Base-by-base conservation (phyloP, 1,140 invertebrate species). In the Camponotus pennsylvanicus region DNA sequence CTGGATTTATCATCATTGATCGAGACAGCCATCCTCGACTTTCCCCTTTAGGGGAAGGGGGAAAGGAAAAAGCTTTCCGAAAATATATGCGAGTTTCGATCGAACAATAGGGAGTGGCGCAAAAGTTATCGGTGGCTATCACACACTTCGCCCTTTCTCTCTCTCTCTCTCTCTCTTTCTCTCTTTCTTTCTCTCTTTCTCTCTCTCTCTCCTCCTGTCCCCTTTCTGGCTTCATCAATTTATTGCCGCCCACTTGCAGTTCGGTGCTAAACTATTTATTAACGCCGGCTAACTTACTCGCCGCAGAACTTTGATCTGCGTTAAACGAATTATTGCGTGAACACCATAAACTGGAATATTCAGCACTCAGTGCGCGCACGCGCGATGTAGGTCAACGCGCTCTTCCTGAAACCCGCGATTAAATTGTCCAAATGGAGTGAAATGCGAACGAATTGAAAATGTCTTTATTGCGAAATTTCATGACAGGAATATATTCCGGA, bases 251-350 rank as follows among this genome's bases (percentile, higher is more conserved):
- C 73, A 78, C 49, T 84, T 42, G 59, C 49, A 76, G 70, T 66
- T 66, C 73, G 61, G 75, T 66, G 88, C 85, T 88, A 55, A 86
- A 80, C 88, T 80, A 86, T 85, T 89, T 89, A 89, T 89, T 84
- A 71, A 88, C 49, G 63, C 49, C 63, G 27, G 32, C 55, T 57
- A 76, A 75, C 76, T 88, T 67, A 45, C 64, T 59, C 55, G 45
- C 73, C 70, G 2, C n/a, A 67, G 57, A 85, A 85, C 82, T 85
- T 85, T 85, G 82, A 85, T 77, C 71, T 85, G 82, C 82, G 75
- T 76, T 76, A 88, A 88, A 78, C 55, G 73, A 88, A 75, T 86
- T 83, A 77, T 79, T 82, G 67, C 70, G 52, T 64, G 42, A 82
- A 85, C 73, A 85, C 82, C 71, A 85, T 85, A 85, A 85, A 85